phyloP scores from a whole-genome alignment of 2,113 vertebrate species.

The Ceuthmochares aereus region DNA sequence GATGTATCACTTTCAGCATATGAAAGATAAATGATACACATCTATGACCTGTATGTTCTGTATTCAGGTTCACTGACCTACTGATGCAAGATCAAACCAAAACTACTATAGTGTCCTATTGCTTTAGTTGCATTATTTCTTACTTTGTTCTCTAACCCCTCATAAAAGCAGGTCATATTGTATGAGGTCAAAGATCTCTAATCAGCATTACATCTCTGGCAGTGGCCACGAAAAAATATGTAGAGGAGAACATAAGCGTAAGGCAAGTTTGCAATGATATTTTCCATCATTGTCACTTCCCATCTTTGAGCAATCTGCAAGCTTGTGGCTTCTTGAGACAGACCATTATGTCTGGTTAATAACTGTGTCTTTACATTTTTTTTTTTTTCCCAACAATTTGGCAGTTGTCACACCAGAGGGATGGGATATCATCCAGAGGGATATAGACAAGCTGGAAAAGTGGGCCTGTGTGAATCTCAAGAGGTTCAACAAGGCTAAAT shows the following conservation, averaged over 20 bases:
- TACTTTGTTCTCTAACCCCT: background rate
- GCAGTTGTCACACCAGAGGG: too few relatives aligned
- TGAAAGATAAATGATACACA: background rate
- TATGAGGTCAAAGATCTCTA: background rate
- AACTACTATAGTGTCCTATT: background rate
- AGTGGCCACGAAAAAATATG: background rate
- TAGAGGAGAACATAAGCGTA: background rate
- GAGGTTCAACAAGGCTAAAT: too few relatives aligned
- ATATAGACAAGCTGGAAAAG: too few relatives aligned
- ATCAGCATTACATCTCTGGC: background rate
- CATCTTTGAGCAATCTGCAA: background rate
- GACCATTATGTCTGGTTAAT: background rate
- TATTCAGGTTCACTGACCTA: background rate
- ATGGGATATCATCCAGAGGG: too few relatives aligned
- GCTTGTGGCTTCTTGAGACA: background rate
- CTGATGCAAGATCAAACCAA: background rate
- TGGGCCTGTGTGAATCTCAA: too few relatives aligned
- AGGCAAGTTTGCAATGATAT: background rate
- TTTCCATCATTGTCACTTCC: background rate
- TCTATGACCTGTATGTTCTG: background rate
- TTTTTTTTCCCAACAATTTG: background rate
- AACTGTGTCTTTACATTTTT: fast-evolving
- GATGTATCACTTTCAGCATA: background rate
- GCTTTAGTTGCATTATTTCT: background rate
- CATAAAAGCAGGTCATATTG: background rate